These are phyloP conservation scores for Sebastes cheni DNA, from an alignment of 2,797 vertebrate genomes.

Conservation along the genomic window DNA sequence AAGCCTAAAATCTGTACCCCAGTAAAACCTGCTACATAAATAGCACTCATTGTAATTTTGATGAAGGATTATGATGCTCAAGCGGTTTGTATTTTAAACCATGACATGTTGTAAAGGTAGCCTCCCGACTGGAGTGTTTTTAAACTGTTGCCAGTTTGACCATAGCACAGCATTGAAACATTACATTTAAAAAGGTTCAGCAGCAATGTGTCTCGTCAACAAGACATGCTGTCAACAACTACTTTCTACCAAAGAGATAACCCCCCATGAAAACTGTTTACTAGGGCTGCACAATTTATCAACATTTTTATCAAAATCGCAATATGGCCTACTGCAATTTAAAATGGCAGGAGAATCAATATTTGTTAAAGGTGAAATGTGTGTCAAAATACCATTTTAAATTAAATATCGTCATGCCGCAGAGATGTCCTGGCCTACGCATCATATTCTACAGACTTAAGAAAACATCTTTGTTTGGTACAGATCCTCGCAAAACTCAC, in stretches of 20 bases:
- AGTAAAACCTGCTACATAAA: background rate
- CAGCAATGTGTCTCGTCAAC: background rate
- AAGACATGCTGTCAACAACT: background rate
- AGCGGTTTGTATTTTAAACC: background rate
- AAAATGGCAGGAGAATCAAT: too few relatives aligned
- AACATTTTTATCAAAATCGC: too few relatives aligned
- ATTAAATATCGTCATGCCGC: too few relatives aligned
- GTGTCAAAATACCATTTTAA: too few relatives aligned
- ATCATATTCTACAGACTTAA: too few relatives aligned
- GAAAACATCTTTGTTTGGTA: too few relatives aligned
- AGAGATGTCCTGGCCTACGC: too few relatives aligned
- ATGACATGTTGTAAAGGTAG: background rate
- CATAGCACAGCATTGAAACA: background rate
- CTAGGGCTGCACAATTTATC: background rate
- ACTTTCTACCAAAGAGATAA: background rate
- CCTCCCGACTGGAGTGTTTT: too few relatives aligned
- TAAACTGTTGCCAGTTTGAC: background rate
- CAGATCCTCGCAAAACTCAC: too few relatives aligned
- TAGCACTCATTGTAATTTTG: too few relatives aligned
- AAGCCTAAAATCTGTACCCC: background rate
- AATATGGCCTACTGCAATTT: too few relatives aligned
- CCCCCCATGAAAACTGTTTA: background rate
- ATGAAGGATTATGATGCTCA: background rate
- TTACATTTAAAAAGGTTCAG: background rate
- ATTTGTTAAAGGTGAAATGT: too few relatives aligned